Base-by-base conservation (phyloP, 2,888 invertebrate genomes). In the Drosophila dives region DNA sequence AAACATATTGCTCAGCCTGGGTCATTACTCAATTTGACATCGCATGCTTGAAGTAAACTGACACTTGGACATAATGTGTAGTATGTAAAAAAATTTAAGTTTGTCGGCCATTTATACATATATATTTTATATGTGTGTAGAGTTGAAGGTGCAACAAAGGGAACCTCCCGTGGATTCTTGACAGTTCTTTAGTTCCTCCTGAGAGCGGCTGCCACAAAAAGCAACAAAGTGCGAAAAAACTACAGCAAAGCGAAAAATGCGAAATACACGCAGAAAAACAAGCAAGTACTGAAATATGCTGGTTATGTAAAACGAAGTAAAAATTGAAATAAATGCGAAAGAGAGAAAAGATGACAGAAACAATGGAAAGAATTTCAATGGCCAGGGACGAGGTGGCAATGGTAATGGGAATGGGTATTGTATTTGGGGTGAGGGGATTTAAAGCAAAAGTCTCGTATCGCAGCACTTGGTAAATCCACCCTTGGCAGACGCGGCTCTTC, bases 401-500 rank as follows among this genome's bases (percentile, higher is more conserved):
- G 58, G 26, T 12, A 40, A n/a, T 59, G 56, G 38, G 26, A 12
- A 45, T 26, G 45, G 32, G 48, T 32, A 45, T 23, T 50, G 34
- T 32, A 45, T 23, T 45, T 45, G 54, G 34, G 34, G 26, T 8
- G 59, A 51, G 61, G 2, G 29, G 40, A 48, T 55, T 20, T 17
- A n/a, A 42, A 56, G 63, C 51, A 55, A 50, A 38, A 63, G 60
- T 64, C 66, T 72, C 34, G 20, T 77, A 75, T 75, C 80, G 67
- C 76, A 80, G 79, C 78, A 78, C 86, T 82, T 82, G 80, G 86
- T 62, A 74, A 83, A 84, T 84, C 87, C 85, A 87, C 84, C 87
- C 84, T 76, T 87, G 77, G 71, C 68, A 49, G 51, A 53, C 34
- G 63, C 23, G 38, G 53, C 49, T 17, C 36, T 20, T 36, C 26